Evolutionary conservation across 1,140 invertebrate genomes (phyloP).

Genomic region (Tribolium castaneum): DNA sequence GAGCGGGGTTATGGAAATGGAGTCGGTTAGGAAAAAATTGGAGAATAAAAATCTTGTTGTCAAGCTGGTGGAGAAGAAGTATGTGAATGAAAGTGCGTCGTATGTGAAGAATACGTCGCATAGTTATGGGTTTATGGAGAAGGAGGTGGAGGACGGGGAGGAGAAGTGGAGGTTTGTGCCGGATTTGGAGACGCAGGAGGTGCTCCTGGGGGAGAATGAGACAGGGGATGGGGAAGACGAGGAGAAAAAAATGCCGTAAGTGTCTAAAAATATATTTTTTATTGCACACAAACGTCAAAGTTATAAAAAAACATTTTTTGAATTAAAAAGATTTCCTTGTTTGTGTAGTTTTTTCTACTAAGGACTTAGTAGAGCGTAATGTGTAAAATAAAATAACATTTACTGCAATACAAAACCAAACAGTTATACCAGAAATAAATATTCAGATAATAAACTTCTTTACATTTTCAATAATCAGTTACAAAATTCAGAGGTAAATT

Average conservation of each 20-base stretch:
- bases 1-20: conserved; percentile 52
- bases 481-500: too few species aligned
- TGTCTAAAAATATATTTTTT: background rate
- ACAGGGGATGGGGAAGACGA: background rate
- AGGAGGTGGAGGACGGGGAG: conserved; percentile 39
- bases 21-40: conserved; percentile 51
- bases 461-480: too few species aligned
- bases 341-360: too few species aligned
- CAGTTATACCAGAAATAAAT: background rate
- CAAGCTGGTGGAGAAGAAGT: conserved; percentile 47
- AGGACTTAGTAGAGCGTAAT: too few species aligned
- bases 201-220: conserved; percentile 9
- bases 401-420: background rate
- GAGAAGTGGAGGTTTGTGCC: conserved; percentile 52
- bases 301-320: background rate
- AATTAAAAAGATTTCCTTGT: too few species aligned
- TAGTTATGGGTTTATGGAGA: conserved; percentile 50
- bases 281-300: background rate
- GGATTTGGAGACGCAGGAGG: conserved; percentile 45
- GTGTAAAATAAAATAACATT: background rate
- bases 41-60: conserved; percentile 40
- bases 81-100: background rate
- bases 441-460: too few species aligned
- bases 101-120: conserved; percentile 42
- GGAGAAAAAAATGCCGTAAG: conserved; percentile 1